Percentiles rank a stretch among this genome's conserved stretches.
These are phyloP conservation scores for Alligator mississippiensis DNA, from an alignment of 2,113 vertebrate species.

Conservation along the genomic window DNA sequence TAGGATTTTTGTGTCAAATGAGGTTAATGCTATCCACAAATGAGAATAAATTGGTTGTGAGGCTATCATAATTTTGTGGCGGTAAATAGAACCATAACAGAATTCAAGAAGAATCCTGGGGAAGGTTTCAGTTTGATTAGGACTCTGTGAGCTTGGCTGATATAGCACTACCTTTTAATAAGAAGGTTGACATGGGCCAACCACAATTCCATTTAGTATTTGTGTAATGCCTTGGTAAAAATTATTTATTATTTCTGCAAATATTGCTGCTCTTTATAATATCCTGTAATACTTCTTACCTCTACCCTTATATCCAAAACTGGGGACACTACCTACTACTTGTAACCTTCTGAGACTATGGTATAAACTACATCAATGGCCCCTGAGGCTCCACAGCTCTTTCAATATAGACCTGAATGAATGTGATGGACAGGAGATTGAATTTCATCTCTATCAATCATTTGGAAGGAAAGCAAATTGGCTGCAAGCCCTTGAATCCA, in stretches of 20 bases:
- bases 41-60: no score
- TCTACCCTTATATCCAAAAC: accelerated
- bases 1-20: no score
- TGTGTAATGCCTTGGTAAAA: neutral
- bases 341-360: neutral
- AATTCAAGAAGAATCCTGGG: no score
- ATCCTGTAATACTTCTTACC: neutral
- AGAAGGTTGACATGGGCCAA: neutral
- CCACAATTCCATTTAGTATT: neutral
- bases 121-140: no score
- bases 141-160: no score
- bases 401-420: neutral
- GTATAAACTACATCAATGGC: neutral
- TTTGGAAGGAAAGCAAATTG: neutral
- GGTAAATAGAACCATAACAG: no score
- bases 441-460: neutral
- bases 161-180: no score
- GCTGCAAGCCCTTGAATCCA: neutral
- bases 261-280: no score
- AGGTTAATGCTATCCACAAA: no score
- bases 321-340: neutral
- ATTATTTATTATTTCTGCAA: no score
- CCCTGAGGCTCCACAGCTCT: neutral
- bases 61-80: no score
- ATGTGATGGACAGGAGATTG: neutral